These are phyloP conservation scores for Pseudochromis fuscus DNA, from an alignment of 2,797 vertebrate genomes.

Conservation along the genomic window DNA sequence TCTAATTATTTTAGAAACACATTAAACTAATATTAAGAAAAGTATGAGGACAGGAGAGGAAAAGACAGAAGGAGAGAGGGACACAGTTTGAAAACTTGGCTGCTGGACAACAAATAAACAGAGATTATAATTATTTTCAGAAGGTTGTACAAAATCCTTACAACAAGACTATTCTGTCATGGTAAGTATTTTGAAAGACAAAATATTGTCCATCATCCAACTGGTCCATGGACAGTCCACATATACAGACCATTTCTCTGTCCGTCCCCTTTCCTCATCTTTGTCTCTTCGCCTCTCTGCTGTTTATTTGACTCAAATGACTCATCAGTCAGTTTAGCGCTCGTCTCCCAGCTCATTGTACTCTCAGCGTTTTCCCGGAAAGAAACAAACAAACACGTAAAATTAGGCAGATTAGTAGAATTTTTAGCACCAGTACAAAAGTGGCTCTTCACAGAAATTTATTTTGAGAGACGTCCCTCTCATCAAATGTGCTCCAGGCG, in stretches of 20 bases:
- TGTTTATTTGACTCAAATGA: slow-evolving; percentile 58
- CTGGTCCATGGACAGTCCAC: slow-evolving; percentile 10
- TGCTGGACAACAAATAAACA: too few relatives aligned
- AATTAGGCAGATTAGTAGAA: slow-evolving; percentile 39
- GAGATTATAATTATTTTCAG: too few relatives aligned
- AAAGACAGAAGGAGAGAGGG: too few relatives aligned
- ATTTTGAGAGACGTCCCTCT: slow-evolving; percentile 53
- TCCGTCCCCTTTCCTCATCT: neutral
- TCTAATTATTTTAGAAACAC: too few relatives aligned
- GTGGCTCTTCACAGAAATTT: slow-evolving; percentile 40
- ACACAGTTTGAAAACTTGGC: too few relatives aligned
- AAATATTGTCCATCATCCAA: neutral
- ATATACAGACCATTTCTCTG: neutral
- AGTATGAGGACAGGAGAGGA: too few relatives aligned
- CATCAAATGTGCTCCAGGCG: slow-evolving; percentile 40
- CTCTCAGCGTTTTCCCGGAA: slow-evolving; percentile 32
- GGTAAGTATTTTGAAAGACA: neutral
- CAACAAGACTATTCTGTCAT: neutral
- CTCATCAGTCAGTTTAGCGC: slow-evolving; percentile 44
- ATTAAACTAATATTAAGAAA: too few relatives aligned
- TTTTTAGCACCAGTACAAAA: slow-evolving; percentile 33
- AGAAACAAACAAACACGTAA: neutral
- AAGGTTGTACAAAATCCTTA: neutral
- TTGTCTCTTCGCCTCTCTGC: slow-evolving; percentile 9
- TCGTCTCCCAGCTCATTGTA: slow-evolving; percentile 26